Base-by-base conservation (phyloP, 1,140 invertebrate species). In the Cydia pomonella region DNA sequence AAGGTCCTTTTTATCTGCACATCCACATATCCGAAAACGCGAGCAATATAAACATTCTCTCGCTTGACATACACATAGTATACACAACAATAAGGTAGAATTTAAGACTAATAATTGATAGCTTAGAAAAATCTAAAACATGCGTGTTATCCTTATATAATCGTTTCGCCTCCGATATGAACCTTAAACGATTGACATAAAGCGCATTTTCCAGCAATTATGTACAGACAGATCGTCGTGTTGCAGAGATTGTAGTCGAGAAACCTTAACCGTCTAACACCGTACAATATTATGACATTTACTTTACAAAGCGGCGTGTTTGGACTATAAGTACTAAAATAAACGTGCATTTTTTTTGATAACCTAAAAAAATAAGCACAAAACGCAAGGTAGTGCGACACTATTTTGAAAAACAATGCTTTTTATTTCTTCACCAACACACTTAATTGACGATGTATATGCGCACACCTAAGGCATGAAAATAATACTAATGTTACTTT, bases 101-200 rank as follows among this genome's bases (percentile, higher is more conserved):
- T 29, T 29, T 64, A 29, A 64, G 25, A 33, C 63, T 64, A 64
- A 64, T 64, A 64, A 64, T 64, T 64, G 63, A 64, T 64, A 64
- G 63, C 27, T 33, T 64, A 27, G 63, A 29, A 33, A 29, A 64
- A 59, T 59, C 53, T 59, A 59, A 23, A 59, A 59, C 53, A 59
- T 50, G 53, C 21, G 21, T 59, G 50, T 44, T 53, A 53, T 53
- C 3, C 50, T 18, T 44, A 44, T 7, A 50, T 13, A 18, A n/a
- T 18, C 47, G 47, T 50, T 50, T n/a, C n/a, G n/a, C 47, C 12
- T 47, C 16, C 47, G 47, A 50, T 50, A 59, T 59, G 53, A 23
- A 59, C 53, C 53, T 59, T 59, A 59, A 59, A 59, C 53, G 53
- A 59, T 59, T 59, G 18, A 59, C 53, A 59, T 23, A 59, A 21